A percentile compares a stretch with the other conserved stretches of the same genome.
phyloP scores from a whole-genome alignment of 1,140 invertebrate genomes.

The Oppia nitens region DNA sequence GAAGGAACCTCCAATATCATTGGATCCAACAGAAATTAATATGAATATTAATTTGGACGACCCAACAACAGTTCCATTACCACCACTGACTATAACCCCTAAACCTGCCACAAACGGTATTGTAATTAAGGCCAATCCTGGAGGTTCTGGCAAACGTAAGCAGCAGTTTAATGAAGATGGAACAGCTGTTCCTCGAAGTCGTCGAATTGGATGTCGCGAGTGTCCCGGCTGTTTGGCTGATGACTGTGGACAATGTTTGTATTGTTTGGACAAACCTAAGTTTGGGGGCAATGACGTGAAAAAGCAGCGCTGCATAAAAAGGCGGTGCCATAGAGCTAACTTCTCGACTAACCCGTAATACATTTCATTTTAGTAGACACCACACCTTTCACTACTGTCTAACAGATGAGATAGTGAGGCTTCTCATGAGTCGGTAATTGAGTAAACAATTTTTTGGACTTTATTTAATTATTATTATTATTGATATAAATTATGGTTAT shows the following conservation, averaged over 20 bases:
- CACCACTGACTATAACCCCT: neutral
- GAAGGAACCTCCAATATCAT: too few relatives aligned
- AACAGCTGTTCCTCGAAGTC: neutral
- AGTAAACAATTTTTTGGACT: too few relatives aligned
- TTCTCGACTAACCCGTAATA: too few relatives aligned
- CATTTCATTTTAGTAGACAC: too few relatives aligned
- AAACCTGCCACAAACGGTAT: neutral
- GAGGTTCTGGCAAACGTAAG: neutral
- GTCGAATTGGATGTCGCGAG: slow-evolving; percentile 9
- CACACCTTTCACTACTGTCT: too few relatives aligned
- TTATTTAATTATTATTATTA: too few relatives aligned
- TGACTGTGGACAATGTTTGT: slow-evolving; percentile 15
- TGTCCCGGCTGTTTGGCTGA: slow-evolving; percentile 13
- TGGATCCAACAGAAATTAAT: too few relatives aligned
- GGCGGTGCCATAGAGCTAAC: slow-evolving; percentile 5
- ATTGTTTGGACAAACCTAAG: slow-evolving; percentile 16
- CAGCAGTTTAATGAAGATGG: neutral
- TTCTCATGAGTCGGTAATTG: too few relatives aligned
- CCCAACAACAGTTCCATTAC: neutral
- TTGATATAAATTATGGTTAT: too few relatives aligned
- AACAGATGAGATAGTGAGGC: too few relatives aligned
- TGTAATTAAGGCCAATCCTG: neutral
- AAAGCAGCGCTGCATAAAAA: slow-evolving; percentile 11
- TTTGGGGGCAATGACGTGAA: slow-evolving; percentile 11
- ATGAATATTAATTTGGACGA: too few relatives aligned